Evolutionary conservation across 2,113 vertebrate species (phyloP).

Genomic region (Campylomormyrus tamandua): DNA sequence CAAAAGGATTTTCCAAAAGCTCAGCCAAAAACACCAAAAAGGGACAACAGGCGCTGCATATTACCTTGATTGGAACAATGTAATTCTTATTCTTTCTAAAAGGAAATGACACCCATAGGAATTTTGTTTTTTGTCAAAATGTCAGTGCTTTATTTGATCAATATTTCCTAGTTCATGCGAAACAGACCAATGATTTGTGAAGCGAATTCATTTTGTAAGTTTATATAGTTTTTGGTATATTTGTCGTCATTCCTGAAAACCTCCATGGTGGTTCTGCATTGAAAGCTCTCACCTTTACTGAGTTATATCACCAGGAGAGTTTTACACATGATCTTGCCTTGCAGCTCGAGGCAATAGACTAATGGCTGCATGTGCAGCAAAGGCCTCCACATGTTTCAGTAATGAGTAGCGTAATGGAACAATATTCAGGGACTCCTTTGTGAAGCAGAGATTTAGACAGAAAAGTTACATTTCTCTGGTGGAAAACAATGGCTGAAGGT

Average conservation of each 20-base stretch:
- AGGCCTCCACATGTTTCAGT: not conserved
- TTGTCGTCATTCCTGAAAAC: not conserved
- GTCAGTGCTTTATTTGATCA: not conserved
- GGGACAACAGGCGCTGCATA: not conserved
- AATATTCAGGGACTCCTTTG: not conserved
- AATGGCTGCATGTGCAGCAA: not conserved
- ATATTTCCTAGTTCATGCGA: not conserved
- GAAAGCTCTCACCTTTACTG: not conserved
- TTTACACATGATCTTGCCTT: not conserved
- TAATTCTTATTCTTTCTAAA: not conserved
- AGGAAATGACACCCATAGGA: not conserved
- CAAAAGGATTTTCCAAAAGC: not conserved
- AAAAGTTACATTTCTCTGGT: not conserved
- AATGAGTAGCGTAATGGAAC: not conserved
- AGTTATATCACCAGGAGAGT: not conserved
- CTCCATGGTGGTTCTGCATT: not conserved
- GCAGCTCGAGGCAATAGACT: not conserved
- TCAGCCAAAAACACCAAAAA: not conserved
- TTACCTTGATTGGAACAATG: not conserved
- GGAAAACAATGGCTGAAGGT: not conserved
- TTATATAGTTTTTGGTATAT: not conserved
- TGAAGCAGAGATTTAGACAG: not conserved
- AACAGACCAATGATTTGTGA: not conserved
- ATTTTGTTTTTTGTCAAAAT: not conserved
- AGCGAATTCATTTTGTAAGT: not conserved